Percentiles rank a stretch among this genome's conserved stretches.
Evolutionary conservation across 2,113 vertebrate genomes (phyloP).

Genomic region (Menura novaehollandiae): DNA sequence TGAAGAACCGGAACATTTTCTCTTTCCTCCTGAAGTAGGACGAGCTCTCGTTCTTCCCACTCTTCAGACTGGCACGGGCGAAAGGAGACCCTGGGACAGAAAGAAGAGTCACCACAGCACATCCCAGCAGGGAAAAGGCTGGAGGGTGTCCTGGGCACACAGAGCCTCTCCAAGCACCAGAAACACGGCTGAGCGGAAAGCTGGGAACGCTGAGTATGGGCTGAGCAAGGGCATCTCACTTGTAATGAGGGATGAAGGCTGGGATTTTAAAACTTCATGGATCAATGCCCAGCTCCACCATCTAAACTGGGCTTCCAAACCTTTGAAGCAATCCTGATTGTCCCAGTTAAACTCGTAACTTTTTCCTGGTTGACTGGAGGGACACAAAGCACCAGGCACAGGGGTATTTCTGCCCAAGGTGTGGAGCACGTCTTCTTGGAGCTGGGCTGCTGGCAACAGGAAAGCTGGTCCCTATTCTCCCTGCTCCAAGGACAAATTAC

Average conservation of each 20-base stretch:
- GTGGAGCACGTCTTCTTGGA: background rate
- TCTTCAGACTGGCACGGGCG: conserved; percentile 88
- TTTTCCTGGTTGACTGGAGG: background rate
- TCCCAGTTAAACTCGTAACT: background rate
- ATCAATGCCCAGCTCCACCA: background rate
- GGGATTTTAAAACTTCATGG: background rate
- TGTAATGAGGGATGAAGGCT: background rate
- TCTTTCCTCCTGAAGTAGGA: conserved; percentile 93
- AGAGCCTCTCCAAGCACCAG: background rate
- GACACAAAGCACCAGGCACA: background rate
- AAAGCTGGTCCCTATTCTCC: background rate
- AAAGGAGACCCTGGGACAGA: conserved; percentile 86
- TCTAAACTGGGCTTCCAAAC: background rate
- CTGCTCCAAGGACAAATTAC: background rate
- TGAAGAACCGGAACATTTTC: conserved; percentile 94
- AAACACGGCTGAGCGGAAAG: background rate
- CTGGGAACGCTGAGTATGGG: background rate
- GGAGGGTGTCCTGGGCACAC: background rate
- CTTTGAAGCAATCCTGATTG: background rate
- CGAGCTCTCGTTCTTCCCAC: conserved; percentile 87
- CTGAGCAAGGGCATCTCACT: background rate
- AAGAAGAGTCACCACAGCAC: background rate
- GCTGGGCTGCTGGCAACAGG: background rate
- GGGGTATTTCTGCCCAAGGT: fast-evolving
- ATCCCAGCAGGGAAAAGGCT: background rate